phyloP scores from a whole-genome alignment of 2,797 vertebrate genomes.

The Melanotaenia nigrans region DNA sequence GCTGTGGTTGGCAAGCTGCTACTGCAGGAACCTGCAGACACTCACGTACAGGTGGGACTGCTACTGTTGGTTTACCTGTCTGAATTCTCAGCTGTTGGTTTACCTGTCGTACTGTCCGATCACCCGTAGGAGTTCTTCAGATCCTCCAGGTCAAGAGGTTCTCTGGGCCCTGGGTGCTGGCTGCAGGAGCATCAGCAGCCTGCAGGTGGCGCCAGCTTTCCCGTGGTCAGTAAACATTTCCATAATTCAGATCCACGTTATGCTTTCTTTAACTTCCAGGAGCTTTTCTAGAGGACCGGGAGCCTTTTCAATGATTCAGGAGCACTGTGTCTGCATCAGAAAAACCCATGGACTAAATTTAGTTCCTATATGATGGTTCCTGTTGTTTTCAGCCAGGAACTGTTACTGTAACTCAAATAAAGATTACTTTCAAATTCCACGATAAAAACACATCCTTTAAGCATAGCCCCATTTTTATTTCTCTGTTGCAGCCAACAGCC shows the following conservation, averaged over 20 bases:
- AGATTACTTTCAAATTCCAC: too few relatives aligned
- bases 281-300: too few relatives aligned
- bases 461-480: not conserved
- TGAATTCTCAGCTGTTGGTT: not conserved
- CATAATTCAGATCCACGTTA: not conserved
- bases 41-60: slow-evolving; percentile 87
- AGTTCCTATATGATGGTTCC: too few relatives aligned
- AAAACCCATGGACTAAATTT: too few relatives aligned
- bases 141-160: slow-evolving; percentile 91
- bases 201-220: slow-evolving; percentile 90
- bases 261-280: too few relatives aligned
- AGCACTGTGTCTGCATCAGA: too few relatives aligned
- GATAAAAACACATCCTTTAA: not conserved
- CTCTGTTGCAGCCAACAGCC: slow-evolving; percentile 86
- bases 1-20: slow-evolving; percentile 95
- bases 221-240: slow-evolving; percentile 85
- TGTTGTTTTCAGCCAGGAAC: too few relatives aligned
- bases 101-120: not conserved
- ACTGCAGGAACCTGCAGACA: slow-evolving; percentile 88
- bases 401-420: too few relatives aligned
- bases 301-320: too few relatives aligned
- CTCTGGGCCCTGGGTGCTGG: slow-evolving; percentile 95
- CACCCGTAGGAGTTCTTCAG: slow-evolving; percentile 86
- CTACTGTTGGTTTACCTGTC: not conserved
- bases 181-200: slow-evolving; percentile 90